These are phyloP conservation scores for Malurus alboscapulatus DNA, from an alignment of 2,113 vertebrate species.

Conservation along the genomic window DNA sequence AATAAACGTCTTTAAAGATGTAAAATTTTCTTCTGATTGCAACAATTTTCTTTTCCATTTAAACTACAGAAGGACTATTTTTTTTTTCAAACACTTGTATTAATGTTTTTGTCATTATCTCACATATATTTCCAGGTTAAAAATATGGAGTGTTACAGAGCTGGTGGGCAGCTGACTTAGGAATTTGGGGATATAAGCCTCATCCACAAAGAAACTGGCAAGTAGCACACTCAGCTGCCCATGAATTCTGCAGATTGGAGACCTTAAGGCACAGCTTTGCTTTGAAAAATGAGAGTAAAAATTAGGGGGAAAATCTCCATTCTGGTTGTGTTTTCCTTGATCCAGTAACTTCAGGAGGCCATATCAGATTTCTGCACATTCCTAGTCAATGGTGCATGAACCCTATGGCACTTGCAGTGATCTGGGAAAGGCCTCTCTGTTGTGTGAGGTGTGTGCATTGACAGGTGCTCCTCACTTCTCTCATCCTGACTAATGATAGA, in stretches of 20 bases:
- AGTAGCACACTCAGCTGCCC: rapidly evolving
- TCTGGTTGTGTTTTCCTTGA: neutral
- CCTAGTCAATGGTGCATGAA: neutral
- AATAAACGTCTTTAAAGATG: neutral
- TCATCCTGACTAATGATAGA: neutral
- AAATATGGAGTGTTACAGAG: neutral
- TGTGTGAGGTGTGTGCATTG: neutral
- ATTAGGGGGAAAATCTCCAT: neutral
- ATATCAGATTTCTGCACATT: neutral
- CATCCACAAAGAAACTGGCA: neutral
- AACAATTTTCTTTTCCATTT: neutral
- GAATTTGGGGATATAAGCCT: neutral
- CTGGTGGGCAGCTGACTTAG: neutral
- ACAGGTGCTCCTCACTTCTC: neutral
- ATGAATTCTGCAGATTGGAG: neutral
- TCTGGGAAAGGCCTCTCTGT: neutral
- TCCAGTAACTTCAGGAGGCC: neutral
- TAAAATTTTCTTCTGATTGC: neutral
- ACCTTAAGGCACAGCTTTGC: neutral
- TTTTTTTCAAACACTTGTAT: neutral
- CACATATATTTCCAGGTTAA: neutral
- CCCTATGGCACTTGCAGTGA: neutral
- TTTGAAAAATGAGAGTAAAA: neutral
- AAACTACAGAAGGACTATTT: neutral
- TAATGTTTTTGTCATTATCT: neutral